Evolutionary conservation across 2,113 vertebrate species (phyloP).

Genomic region (Beaufortia kweichowensis): DNA sequence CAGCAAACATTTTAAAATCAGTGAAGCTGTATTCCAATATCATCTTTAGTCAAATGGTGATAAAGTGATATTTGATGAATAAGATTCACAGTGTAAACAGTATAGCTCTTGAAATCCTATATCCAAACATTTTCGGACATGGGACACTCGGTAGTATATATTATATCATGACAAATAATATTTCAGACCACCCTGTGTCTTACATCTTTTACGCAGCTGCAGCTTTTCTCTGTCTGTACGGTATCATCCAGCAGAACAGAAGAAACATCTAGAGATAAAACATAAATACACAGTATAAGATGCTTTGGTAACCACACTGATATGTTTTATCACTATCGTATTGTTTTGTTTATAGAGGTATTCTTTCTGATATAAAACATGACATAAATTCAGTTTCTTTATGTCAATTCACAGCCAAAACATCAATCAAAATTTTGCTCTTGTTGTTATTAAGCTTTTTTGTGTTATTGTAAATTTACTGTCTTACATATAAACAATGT

Average conservation of each 20-base stretch:
- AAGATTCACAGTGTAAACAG: background rate
- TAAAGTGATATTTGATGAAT: background rate
- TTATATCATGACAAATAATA: background rate
- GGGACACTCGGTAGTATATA: no score
- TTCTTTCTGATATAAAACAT: background rate
- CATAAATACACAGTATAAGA: conserved; percentile 3
- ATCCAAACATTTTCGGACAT: no score
- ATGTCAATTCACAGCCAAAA: no score
- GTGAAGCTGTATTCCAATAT: background rate
- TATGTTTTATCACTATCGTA: background rate
- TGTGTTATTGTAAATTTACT: no score
- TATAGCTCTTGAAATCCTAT: background rate
- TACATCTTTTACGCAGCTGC: conserved; percentile 46
- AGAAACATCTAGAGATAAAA: conserved; percentile 41
- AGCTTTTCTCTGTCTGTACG: conserved; percentile 8
- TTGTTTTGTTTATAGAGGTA: background rate
- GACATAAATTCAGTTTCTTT: no score
- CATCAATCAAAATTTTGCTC: no score
- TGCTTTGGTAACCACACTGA: background rate
- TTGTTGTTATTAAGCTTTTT: no score
- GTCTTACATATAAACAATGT: background rate
- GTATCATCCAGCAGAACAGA: conserved; percentile 33
- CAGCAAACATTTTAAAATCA: background rate
- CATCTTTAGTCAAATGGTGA: background rate
- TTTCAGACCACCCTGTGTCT: conserved; percentile 44